A percentile compares a stretch with the other conserved stretches of the same genome.
phyloP scores from a whole-genome alignment of 2,113 vertebrate genomes.

The Xyrauchen texanus region DNA sequence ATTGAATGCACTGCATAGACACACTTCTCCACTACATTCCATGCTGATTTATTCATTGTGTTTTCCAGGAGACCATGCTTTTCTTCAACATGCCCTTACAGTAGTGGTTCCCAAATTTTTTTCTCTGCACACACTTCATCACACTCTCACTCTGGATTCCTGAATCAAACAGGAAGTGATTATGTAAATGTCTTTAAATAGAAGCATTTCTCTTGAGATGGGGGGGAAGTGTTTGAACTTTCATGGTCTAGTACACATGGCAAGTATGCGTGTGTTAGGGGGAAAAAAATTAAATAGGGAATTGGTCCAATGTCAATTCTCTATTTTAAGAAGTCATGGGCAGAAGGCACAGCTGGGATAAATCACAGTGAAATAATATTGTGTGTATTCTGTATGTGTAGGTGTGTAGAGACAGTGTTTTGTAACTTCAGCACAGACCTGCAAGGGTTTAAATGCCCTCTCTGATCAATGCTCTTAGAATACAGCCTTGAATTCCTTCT shows the following conservation, averaged over 20 bases:
- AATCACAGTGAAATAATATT: slow-evolving; percentile 43
- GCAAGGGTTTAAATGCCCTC: neutral
- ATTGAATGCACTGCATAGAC: neutral
- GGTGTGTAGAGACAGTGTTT: slow-evolving; percentile 22
- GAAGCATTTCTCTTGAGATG: slow-evolving; percentile 25
- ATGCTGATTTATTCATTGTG: neutral
- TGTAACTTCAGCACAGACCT: neutral
- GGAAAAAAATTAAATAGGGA: slow-evolving; percentile 9
- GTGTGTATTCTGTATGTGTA: slow-evolving; percentile 48
- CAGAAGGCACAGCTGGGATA: slow-evolving; percentile 30
- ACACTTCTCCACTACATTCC: neutral
- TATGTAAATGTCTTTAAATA: slow-evolving; percentile 52
- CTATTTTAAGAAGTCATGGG: slow-evolving; percentile 35
- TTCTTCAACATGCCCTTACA: slow-evolving; percentile 54
- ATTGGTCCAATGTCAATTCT: neutral
- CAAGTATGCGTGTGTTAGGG: neutral
- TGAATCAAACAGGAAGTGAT: slow-evolving; percentile 43
- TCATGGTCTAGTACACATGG: slow-evolving; percentile 31
- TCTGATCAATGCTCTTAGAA: too few relatives aligned
- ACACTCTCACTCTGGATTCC: slow-evolving; percentile 21
- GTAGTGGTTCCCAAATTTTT: too few relatives aligned
- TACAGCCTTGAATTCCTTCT: too few relatives aligned
- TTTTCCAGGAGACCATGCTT: neutral
- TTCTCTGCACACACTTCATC: neutral
- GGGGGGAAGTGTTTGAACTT: slow-evolving; percentile 38